Evolutionary conservation across 2,797 vertebrate genomes (phyloP).

Genomic region (Ammospiza maritima): DNA sequence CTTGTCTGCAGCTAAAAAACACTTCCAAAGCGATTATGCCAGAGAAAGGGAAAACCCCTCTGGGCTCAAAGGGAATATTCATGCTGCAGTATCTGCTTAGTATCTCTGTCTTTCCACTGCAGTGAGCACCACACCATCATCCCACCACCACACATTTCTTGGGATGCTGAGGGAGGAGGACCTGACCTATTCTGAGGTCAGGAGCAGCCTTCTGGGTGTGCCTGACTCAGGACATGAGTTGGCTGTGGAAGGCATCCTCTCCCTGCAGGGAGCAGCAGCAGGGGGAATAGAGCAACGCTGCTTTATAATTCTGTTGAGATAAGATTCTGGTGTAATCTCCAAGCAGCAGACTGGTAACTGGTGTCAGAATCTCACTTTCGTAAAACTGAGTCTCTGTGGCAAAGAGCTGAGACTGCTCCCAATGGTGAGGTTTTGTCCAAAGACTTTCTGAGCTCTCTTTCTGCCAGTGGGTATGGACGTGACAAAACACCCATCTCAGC

Average conservation of each 20-base stretch:
- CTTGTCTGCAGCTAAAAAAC: background rate
- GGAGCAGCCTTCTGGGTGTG: background rate
- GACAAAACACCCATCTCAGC: background rate
- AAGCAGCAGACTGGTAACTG: background rate
- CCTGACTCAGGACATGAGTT: background rate
- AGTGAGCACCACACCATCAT: conserved; percentile 3
- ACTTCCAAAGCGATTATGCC: background rate
- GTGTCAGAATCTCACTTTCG: background rate
- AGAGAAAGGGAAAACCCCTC: background rate
- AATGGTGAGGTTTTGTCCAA: background rate
- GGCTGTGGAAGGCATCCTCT: background rate
- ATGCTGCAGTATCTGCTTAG: background rate
- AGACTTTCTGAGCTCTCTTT: background rate
- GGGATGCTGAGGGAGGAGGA: background rate
- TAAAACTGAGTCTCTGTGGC: background rate
- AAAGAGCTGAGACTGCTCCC: background rate
- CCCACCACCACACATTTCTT: background rate
- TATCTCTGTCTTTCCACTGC: conserved; percentile 18
- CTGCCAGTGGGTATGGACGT: fast-evolving
- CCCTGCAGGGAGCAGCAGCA: background rate
- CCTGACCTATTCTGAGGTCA: background rate
- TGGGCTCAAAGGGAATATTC: background rate
- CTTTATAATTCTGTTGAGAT: background rate
- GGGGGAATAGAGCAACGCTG: background rate
- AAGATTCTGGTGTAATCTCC: background rate